Conservation (phyloP, 2,797 vertebrate genomes). For the Pseudopleuronectes americanus region DNA sequence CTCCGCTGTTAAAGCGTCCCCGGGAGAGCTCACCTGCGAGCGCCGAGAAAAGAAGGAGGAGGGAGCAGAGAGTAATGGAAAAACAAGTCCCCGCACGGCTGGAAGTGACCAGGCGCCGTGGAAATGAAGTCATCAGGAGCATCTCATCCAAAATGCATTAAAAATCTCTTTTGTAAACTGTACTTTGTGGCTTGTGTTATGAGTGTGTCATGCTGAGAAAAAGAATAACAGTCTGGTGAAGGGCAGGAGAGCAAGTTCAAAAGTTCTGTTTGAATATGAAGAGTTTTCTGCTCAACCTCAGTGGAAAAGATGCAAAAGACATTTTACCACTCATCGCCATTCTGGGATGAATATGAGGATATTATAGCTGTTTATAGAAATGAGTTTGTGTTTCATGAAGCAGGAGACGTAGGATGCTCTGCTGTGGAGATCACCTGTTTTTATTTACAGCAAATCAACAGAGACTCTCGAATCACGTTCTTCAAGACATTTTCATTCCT, state of each 20-base stretch:
- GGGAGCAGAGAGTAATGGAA: conserved; percentile 36
- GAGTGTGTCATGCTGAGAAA: background rate
- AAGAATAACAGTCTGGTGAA: background rate
- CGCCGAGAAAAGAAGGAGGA: conserved; percentile 32
- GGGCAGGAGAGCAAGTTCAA: background rate
- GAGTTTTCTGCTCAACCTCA: background rate
- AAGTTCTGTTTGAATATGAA: too few species aligned
- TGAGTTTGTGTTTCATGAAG: too few species aligned
- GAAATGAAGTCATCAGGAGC: conserved; percentile 4
- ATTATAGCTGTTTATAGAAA: too few species aligned
- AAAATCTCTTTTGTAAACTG: background rate
- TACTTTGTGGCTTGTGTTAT: background rate
- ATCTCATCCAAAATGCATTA: conserved; percentile 6
- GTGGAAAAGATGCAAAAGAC: background rate
- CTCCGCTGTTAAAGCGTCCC: conserved; percentile 53
- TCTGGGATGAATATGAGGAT: too few species aligned
- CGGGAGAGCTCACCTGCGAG: conserved; percentile 61
- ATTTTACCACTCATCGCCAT: too few species aligned
- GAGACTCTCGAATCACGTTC: too few species aligned
- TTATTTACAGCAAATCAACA: too few species aligned
- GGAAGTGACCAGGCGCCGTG: conserved; percentile 30
- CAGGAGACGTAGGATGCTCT: too few species aligned
- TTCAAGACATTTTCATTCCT: too few species aligned
- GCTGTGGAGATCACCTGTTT: too few species aligned
- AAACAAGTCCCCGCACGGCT: conserved; percentile 35